A percentile compares a stretch with the other conserved stretches of the same genome.
Conservation (phyloP, 1,140 invertebrate species). For the Musca domestica region DNA sequence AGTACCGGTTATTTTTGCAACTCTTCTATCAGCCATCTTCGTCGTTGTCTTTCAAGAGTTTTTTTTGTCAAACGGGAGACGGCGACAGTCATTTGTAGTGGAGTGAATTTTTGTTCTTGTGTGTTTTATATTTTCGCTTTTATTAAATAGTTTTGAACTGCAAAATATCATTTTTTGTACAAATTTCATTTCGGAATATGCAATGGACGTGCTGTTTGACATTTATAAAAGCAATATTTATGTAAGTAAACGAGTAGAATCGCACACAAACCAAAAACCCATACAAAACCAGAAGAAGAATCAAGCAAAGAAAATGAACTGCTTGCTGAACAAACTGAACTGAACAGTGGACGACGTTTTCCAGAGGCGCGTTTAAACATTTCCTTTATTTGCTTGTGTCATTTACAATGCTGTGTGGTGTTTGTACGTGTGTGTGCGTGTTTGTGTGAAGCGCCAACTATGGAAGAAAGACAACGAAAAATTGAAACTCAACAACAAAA, state of each 20-base stretch:
- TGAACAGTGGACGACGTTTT: background rate
- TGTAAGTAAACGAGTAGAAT: too few species aligned
- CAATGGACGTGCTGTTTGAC: too few species aligned
- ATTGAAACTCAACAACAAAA: background rate
- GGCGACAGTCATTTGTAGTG: conserved; percentile 1
- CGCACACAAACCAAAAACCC: too few species aligned
- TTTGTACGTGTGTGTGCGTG: background rate
- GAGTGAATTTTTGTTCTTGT: conserved; percentile 17
- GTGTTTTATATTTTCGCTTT: conserved; percentile 8
- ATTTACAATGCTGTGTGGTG: background rate
- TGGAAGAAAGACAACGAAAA: background rate
- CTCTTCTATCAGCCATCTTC: conserved; percentile 14
- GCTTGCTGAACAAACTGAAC: too few species aligned
- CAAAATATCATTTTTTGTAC: conserved; percentile 10
- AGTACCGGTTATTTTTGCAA: conserved; percentile 9
- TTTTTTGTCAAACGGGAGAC: conserved; percentile 9
- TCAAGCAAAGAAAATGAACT: too few species aligned
- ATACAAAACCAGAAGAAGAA: too few species aligned
- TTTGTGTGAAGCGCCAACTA: conserved; percentile 9
- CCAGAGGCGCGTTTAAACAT: conserved; percentile 15
- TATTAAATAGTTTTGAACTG: conserved; percentile 4
- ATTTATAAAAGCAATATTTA: too few species aligned
- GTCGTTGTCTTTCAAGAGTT: conserved; percentile 2
- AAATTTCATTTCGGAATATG: background rate
- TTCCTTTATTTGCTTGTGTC: conserved; percentile 1